phyloP scores from a whole-genome alignment of 2,113 vertebrate species.

The Chloropsis cyanopogon region DNA sequence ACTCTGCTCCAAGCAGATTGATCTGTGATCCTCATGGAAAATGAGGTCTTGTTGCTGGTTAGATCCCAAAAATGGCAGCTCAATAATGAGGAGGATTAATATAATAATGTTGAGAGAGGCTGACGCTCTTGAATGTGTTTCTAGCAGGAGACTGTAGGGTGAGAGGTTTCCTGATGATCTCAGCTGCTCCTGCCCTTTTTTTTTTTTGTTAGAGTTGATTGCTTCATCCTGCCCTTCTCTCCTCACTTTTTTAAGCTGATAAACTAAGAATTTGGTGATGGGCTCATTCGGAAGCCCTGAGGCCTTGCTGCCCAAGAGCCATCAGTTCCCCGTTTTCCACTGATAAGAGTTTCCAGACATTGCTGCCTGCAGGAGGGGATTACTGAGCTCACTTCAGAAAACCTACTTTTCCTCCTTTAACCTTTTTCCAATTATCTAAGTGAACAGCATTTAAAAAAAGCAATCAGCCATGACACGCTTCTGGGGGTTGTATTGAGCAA shows the following conservation, averaged over 20 bases:
- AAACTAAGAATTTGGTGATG: not conserved
- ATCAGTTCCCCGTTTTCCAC: not conserved
- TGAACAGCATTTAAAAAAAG: not conserved
- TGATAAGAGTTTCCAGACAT: not conserved
- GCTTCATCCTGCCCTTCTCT: not conserved
- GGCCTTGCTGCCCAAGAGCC: not conserved
- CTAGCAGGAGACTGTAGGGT: not conserved
- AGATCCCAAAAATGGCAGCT: not conserved
- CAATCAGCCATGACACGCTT: not conserved
- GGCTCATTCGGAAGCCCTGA: not conserved
- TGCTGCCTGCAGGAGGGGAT: not conserved
- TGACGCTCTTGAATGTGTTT: not conserved
- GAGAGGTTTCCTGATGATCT: not conserved
- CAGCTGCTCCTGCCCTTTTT: not conserved
- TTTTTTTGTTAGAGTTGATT: not conserved
- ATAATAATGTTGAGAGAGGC: not conserved
- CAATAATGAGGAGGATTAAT: accelerated
- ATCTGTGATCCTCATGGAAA: not conserved
- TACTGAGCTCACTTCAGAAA: not conserved
- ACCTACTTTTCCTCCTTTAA: not conserved
- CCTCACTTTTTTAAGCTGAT: not conserved
- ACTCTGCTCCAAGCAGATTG: accelerated
- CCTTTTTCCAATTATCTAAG: not conserved
- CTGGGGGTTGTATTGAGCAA: not conserved
- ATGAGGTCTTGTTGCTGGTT: accelerated